These are phyloP conservation scores for Microplitis deprimator DNA, from an alignment of 2,888 invertebrate species.

Conservation along the genomic window DNA sequence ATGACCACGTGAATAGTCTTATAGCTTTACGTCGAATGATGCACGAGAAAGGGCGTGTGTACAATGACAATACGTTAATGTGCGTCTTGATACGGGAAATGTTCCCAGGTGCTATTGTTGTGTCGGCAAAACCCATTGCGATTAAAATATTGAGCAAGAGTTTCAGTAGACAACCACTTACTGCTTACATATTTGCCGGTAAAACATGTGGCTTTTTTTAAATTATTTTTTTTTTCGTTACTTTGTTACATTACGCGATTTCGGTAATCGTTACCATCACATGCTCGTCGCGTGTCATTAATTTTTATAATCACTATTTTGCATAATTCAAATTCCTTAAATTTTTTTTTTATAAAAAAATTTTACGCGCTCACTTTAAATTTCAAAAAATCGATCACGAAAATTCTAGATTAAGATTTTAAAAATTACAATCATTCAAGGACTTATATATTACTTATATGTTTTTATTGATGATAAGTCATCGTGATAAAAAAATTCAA, in stretches of 20 bases:
- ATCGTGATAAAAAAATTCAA: too few relatives aligned
- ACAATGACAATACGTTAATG: slow-evolving; percentile 46
- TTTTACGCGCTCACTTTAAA: not conserved
- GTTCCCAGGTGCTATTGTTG: slow-evolving; percentile 68
- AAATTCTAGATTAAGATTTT: too few relatives aligned
- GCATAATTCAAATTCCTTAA: not conserved
- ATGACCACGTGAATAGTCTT: not conserved
- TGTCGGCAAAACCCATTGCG: slow-evolving; percentile 50
- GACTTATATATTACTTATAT: too few relatives aligned
- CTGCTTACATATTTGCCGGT: not conserved
- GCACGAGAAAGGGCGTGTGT: slow-evolving; percentile 49
- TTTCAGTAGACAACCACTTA: slow-evolving; percentile 45
- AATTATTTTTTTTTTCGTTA: not conserved
- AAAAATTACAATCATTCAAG: too few relatives aligned
- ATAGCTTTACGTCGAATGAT: slow-evolving; percentile 1
- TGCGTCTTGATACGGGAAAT: slow-evolving; percentile 61
- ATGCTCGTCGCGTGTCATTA: slow-evolving; percentile 11
- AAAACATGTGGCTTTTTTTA: not conserved
- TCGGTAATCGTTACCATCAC: slow-evolving; percentile 1
- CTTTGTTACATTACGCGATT: not conserved
- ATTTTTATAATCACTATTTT: not conserved
- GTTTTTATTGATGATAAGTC: too few relatives aligned
- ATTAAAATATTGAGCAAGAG: slow-evolving; percentile 59
- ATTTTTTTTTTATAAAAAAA: not conserved
- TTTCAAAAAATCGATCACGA: too few relatives aligned